Base-by-base conservation (phyloP, 2,113 vertebrate species). In the Chaetodon auriga region DNA sequence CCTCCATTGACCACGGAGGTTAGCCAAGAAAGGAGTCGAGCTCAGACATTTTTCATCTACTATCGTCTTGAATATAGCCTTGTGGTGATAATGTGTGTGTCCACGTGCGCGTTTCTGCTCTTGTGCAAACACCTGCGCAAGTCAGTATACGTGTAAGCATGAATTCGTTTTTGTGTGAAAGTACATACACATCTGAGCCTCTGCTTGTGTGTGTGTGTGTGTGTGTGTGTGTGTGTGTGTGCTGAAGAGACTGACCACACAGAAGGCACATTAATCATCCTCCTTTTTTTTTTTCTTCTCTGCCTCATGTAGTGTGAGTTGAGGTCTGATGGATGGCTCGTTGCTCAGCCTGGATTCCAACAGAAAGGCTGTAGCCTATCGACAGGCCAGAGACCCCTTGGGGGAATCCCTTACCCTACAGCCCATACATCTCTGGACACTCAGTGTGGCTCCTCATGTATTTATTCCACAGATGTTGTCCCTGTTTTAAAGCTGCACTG, bases 311-410 rank as follows among this genome's bases (percentile, higher is more conserved):
- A 82, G 77, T 90, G 80, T 63, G 65, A 89, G 82, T 93, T 88
- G 88, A 92, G 78, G 61, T 70, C 86, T 94, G 94, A 95, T 94
- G 90, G 93, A 95, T 94, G 90, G 84, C 78, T 90, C 36, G 61
- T 89, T 86, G 82, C 81, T 84, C 58, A 7, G 88, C 78, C 76
- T 70, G 63, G 70, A 76, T 82, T 91, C 62, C 78, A 78, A 60
- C 58, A 73, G 85, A 84, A 89, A 83, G 66, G 86, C 80, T 79
- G 57, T 53, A 84, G 82, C 80, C 76, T 82, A 84, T 91, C 41
- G 78, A 89, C 84, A 85, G 85, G 81, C 78, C 78, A 68, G 46
- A 83, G 75, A 73, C 82, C 75, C 82, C 81, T 66, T 18, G 70
- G 85, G 84, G 88, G 82, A 90, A 80, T 90, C 80, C 89, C 68